Conservation (phyloP, 2,888 invertebrate genomes). For the Ectemnius continuus region DNA sequence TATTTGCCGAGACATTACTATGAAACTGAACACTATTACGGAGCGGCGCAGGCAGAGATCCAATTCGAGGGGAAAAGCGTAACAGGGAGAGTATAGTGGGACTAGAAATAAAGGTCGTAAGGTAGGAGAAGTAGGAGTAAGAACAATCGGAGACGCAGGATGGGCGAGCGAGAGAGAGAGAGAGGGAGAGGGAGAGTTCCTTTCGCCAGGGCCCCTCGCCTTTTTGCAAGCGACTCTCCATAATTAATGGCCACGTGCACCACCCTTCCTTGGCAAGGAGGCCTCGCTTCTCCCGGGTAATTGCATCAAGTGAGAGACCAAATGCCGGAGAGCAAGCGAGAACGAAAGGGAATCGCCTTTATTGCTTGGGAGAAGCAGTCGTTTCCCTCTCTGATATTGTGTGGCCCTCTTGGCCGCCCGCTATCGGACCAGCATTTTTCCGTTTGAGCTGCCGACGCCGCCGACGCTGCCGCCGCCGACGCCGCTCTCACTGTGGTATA, state of each 20-base stretch:
- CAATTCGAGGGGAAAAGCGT: too few relatives aligned
- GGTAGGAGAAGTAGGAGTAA: too few relatives aligned
- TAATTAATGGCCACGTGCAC: conserved; percentile 46
- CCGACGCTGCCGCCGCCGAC: too few relatives aligned
- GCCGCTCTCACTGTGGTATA: too few relatives aligned
- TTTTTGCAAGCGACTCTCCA: conserved; percentile 28
- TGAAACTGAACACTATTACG: too few relatives aligned
- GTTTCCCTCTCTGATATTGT: conserved; percentile 25
- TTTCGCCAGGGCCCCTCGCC: conserved; percentile 16
- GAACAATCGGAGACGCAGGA: too few relatives aligned
- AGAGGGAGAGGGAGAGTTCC: too few relatives aligned
- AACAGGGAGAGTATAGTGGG: too few relatives aligned
- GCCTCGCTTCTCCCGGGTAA: conserved; percentile 44
- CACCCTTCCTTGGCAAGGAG: conserved; percentile 20
- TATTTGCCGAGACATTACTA: too few relatives aligned
- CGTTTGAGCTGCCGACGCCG: background rate
- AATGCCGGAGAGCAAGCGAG: conserved; percentile 6
- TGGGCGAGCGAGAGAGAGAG: too few relatives aligned
- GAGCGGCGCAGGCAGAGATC: too few relatives aligned
- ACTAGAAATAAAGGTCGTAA: too few relatives aligned
- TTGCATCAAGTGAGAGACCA: conserved; percentile 34
- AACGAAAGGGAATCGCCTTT: conserved; percentile 28
- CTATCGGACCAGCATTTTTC: conserved; percentile 6
- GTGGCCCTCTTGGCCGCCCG: conserved; percentile 1
- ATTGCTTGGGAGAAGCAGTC: conserved; percentile 25